Evolutionary conservation across 2,888 invertebrate species (phyloP), one percentile per base, ranked within the genome.

Genomic region (Marasmarcha lunaedactyla): DNA sequence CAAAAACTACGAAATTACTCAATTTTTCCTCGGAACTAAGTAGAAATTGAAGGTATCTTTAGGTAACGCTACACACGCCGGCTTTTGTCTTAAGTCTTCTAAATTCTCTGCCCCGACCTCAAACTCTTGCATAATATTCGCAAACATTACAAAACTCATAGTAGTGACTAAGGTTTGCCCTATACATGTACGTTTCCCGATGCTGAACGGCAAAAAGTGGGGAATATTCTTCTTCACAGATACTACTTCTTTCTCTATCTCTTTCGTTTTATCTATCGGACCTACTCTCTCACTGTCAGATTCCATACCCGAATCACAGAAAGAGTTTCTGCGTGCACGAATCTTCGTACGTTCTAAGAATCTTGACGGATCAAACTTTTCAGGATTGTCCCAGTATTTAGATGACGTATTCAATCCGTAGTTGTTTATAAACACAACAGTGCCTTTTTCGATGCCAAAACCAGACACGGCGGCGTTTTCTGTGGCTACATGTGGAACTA

Each of bases 401-500:
- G 87, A 77, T 12, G 90, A 91, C 20, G 87, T 87, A 59, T 95
- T 95, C 12, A 95, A 61, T 46, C 90, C 89, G 61, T 91, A 93
- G 58, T 94, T 95, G 58, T 95, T 95, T 14, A 95, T 88, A 57
- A 95, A 91, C 0, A 95, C 87, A 39, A 94, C 85, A 0, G 94
- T 93, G 0, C 91, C 94, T 56, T 90, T 90, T 37, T 88, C 86
- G 0, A 95, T 86, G 0, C 86, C 84, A 54, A 86, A 91, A 0
- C 91, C 93, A 33, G 88, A 86, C 3, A 95, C 87, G 1, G 86
- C 81, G 0, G 91, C 89, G 54, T 92, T 89, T 51, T 89, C 87
- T 1, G 91, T 92, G 0, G 95, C 93, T 0, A 94, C 94, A 58
- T 95, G 95, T 0, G 95, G 95, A 0, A 95, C 95, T 42, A 95